Base-by-base conservation (phyloP, 1,140 invertebrate genomes). In the Vanessa atalanta region DNA sequence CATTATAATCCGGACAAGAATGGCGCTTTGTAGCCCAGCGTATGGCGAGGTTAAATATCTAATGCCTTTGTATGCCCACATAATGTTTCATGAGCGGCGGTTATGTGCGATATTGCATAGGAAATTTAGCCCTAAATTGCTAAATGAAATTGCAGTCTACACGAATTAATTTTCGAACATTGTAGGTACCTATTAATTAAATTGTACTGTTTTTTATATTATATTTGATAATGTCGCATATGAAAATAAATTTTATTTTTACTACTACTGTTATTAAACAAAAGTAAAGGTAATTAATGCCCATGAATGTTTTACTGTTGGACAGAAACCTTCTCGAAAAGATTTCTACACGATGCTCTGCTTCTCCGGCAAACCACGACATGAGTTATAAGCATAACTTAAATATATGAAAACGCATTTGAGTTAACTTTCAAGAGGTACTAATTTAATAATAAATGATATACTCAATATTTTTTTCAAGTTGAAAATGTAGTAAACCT, bases 1-100 rank as follows among this genome's bases (percentile, higher is more conserved):
- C 79, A 86, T 86, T 87, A 85, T 86, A 85, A 89, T 88, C 82
- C 80, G 55, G 57, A 82, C 66, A 80, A 86, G 82, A 88, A 87
- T 84, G 78, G 73, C 79, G 79, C 85, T 88, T 86, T 88, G 86
- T 85, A 72, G 79, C 72, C 68, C 73, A 69, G 60, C 74, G 67
- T 78, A 79, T 72, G 74, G 69, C 48, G 78, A 70, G 79, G 80
- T 79, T 86, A 83, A 85, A 87, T 84, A 83, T 78, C 53, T 81
- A 82, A 84, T 84, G 79, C 79, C 73, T 77, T 83, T 79, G 75
- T 82, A 72, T 81, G 68, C 67, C 65, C 73, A 75, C 70, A 67
- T 79, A 77, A 79, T 79, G 76, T 83, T 80, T 77, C 79, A 81
- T 75, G 77, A 75, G 65, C 72, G 51, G 47, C 68, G 69, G 43